Conservation (phyloP, 2,113 vertebrate species). For the Lophius piscatorius region DNA sequence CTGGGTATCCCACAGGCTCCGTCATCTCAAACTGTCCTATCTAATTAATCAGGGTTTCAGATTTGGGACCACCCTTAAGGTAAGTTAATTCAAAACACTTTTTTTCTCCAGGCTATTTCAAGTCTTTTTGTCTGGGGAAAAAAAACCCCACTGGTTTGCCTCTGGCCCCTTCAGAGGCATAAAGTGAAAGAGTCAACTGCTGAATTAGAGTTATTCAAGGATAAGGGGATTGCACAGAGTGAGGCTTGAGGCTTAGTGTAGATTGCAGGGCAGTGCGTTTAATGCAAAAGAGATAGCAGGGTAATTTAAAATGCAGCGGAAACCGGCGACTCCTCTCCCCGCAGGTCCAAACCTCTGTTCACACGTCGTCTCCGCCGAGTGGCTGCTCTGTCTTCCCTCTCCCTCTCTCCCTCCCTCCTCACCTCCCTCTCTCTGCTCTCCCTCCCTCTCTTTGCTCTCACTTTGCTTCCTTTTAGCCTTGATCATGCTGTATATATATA, state of each 20-base stretch:
- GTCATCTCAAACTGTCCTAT: constrained; percentile 45
- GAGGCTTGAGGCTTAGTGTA: constrained; percentile 71
- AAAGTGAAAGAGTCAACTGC: constrained; percentile 68
- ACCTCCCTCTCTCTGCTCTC: not conserved
- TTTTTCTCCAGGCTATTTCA: constrained; percentile 44
- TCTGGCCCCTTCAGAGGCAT: constrained; percentile 51
- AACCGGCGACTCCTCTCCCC: constrained; percentile 50
- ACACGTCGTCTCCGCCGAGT: not conserved
- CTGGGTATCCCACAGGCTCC: constrained; percentile 34
- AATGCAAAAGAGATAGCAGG: constrained; percentile 65
- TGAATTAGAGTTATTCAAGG: constrained; percentile 73
- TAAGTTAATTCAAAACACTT: constrained; percentile 60
- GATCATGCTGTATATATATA: not conserved
- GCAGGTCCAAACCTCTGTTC: constrained; percentile 35
- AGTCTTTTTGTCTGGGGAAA: constrained; percentile 39
- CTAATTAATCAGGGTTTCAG: constrained; percentile 63
- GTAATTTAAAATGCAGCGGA: constrained; percentile 69
- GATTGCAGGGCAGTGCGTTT: constrained; percentile 73
- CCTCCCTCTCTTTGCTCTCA: not conserved
- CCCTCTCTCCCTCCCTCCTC: constrained; percentile 21
- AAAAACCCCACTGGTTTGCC: constrained; percentile 22
- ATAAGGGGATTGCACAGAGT: constrained; percentile 73
- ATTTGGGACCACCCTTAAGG: constrained; percentile 48
- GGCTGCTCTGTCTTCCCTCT: constrained; percentile 20
- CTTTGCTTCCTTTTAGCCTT: not conserved